Evolutionary conservation across 1,140 invertebrate genomes (phyloP).

Genomic region (Drosophila pallidifrons): DNA sequence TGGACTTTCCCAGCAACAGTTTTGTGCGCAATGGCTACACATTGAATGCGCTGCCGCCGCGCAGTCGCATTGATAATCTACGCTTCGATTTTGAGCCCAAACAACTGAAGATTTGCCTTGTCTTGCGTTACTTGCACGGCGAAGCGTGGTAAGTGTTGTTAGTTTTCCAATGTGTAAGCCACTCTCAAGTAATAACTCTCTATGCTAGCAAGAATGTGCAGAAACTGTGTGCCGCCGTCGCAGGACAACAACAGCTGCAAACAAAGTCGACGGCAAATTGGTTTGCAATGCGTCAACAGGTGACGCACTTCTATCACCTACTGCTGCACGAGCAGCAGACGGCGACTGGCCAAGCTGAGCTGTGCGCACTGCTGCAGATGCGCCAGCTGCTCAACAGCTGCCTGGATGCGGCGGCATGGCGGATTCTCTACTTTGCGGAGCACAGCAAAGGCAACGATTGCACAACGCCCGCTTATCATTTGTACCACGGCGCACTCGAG

Average conservation of each 20-base stretch:
- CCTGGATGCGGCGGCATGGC: conserved; percentile 62
- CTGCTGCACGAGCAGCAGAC: conserved; percentile 39
- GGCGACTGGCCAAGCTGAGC: not conserved
- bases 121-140: conserved; percentile 52
- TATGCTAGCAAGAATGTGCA: conserved; percentile 70
- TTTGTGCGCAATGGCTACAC: conserved; percentile 66
- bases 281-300: conserved; percentile 56
- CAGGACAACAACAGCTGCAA: conserved; percentile 56
- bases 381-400: conserved; percentile 60
- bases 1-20: conserved; percentile 46
- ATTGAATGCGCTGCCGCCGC: conserved; percentile 25
- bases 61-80: conserved; percentile 44
- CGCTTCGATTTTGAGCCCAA: conserved; percentile 58
- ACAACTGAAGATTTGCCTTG: conserved; percentile 43
- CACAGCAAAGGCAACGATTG: conserved; percentile 78
- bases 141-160: conserved; percentile 61
- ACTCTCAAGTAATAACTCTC: too few species aligned
- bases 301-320: conserved; percentile 73
- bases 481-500: conserved; percentile 78
- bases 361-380: conserved; percentile 22
- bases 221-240: conserved; percentile 54
- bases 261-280: conserved; percentile 26
- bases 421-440: conserved; percentile 72
- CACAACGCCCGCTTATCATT: conserved; percentile 73
- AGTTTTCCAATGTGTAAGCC: too few species aligned